Conservation (phyloP, 2,888 invertebrate genomes). For the Stramonita haemastoma region DNA sequence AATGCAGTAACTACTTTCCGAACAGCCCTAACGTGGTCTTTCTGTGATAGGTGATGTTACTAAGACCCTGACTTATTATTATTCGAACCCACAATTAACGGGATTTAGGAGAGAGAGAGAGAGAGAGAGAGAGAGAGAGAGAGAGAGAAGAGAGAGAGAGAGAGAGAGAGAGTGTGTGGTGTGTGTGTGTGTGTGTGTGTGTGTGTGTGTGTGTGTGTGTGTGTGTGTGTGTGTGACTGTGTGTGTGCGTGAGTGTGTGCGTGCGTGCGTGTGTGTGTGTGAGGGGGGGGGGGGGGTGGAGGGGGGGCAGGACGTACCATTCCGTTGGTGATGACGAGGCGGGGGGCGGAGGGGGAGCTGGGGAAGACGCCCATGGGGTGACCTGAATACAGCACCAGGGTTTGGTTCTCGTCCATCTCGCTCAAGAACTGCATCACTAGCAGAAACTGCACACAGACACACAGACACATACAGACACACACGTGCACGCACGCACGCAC, state of each 20-base stretch:
- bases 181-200: not conserved
- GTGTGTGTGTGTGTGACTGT: too few relatives aligned
- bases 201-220: not conserved
- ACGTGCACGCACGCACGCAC: not conserved
- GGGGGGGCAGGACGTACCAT: constrained; percentile 78
- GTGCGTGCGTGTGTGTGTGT: too few relatives aligned
- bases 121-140: not conserved
- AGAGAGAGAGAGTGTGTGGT: not conserved
- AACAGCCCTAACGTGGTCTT: too few relatives aligned
- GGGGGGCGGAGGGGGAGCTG: constrained; percentile 77
- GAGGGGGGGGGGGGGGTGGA: not conserved
- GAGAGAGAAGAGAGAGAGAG: not conserved
- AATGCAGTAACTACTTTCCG: too few relatives aligned
- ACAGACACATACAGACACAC: not conserved
- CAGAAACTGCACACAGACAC: constrained; percentile 79
- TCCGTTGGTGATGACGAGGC: constrained; percentile 82
- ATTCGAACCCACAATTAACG: too few relatives aligned
- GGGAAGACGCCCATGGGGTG: constrained; percentile 83
- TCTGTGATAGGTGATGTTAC: too few relatives aligned
- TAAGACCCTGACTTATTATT: too few relatives aligned
- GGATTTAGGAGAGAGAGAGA: not conserved
- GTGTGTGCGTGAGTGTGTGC: too few relatives aligned
- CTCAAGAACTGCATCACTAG: constrained; percentile 81
- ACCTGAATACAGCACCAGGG: constrained; percentile 82
- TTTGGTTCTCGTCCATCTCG: constrained; percentile 80